Base-by-base conservation (phyloP, 2,888 invertebrate genomes). In the Buathra laborator region DNA sequence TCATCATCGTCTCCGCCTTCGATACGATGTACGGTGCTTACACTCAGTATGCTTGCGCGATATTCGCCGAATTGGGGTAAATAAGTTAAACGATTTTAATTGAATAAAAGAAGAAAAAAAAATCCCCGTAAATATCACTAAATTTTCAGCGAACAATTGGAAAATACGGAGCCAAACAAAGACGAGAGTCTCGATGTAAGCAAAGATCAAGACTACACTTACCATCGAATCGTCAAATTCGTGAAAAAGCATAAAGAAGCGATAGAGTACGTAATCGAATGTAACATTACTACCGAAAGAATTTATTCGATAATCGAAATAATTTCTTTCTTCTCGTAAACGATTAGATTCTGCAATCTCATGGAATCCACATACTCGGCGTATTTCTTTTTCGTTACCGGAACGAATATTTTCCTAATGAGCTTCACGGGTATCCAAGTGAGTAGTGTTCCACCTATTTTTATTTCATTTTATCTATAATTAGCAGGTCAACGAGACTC, bases 371-470 rank as follows among this genome's bases (percentile, higher is more conserved):
- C 81, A 24, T 84, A 84, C 67, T 51, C 62, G 7, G 9, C 37
- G 12, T 84, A 81, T 43, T 81, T 70, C 66, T 19, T 84, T 24
- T 59, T 81, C n/a, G 70, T 56, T 3, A 70, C 81, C 16, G 81
- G 84, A 66, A 16, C 74, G 14, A 81, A 75, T 48, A 70, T 84
- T 75, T 70, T 84, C 16, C 78, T 84, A 1, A 84, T 84, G 24
- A 84, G 78, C 48, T 81, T 81, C n/a, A 81, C 81, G 5, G 84
- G 84, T 66, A 74, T 78, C 3, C 81, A 81, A 56, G 84, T 81
- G 29, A 74, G 77, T 64, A 24, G 12, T 9, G 29, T 59, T 1
- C 4, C n/a, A 37, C 12, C 2, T 1, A 10, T 71, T 29, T 19
- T 2, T 44, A 56, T 51, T 53, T 4, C 16, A 7, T 68, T 68